Percentiles rank a stretch among this genome's conserved stretches.
These are phyloP conservation scores for Watsonalla binaria DNA, from an alignment of 2,888 invertebrate species.

Conservation along the genomic window DNA sequence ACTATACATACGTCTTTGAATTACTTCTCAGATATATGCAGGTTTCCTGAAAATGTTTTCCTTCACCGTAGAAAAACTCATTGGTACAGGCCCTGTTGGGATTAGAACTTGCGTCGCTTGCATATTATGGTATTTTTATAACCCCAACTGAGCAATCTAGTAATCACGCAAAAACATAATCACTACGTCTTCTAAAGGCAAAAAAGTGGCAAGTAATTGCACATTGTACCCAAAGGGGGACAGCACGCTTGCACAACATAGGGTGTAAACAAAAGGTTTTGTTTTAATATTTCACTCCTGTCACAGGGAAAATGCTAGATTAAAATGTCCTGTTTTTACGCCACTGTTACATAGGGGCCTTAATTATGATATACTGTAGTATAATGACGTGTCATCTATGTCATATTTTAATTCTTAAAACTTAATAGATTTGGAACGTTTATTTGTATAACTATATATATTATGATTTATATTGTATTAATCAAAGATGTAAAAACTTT, in stretches of 20 bases:
- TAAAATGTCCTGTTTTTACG: conserved; percentile 41
- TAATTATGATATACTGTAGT: neutral
- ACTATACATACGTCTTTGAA: too few relatives aligned
- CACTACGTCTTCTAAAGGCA: conserved; percentile 15
- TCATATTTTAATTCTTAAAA: too few relatives aligned
- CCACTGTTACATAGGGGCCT: neutral
- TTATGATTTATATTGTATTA: too few relatives aligned
- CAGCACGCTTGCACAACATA: conserved; percentile 2
- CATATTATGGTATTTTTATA: neutral
- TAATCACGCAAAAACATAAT: conserved; percentile 15
- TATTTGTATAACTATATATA: too few relatives aligned
- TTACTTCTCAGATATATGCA: too few relatives aligned
- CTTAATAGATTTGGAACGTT: too few relatives aligned
- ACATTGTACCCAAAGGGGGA: conserved; percentile 34
- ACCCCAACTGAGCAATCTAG: neutral
- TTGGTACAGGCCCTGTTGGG: too few relatives aligned
- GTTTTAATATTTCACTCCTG: conserved; percentile 68
- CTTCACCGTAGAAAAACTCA: too few relatives aligned
- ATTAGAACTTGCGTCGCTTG: too few relatives aligned
- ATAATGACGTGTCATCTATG: neutral
- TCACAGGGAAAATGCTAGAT: conserved; percentile 48
- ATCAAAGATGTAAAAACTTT: too few relatives aligned
- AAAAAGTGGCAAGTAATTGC: conserved; percentile 61
- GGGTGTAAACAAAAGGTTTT: conserved; percentile 49
- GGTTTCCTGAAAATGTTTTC: too few relatives aligned